Conservation (phyloP, 1,140 invertebrate genomes). For the Probaryconus sp. region DNA sequence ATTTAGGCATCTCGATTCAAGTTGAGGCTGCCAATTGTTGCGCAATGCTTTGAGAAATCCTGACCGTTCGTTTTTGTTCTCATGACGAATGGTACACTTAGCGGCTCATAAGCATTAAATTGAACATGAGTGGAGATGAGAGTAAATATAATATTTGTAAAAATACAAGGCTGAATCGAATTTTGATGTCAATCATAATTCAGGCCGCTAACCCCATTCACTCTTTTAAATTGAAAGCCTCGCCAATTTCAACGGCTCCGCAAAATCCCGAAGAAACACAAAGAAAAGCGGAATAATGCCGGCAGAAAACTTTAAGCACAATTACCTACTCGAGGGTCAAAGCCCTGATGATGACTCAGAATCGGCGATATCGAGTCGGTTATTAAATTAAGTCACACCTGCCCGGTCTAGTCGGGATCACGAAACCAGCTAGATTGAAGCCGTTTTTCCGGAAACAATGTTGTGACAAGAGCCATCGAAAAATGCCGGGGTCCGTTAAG, state of each 20-base stretch:
- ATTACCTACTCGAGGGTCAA: constrained; percentile 54
- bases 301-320: constrained; percentile 35
- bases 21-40: constrained; percentile 12
- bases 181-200: constrained; percentile 44
- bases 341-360: constrained; percentile 45
- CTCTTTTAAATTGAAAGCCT: constrained; percentile 11
- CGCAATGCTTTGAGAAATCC: constrained; percentile 3
- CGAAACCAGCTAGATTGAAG: constrained; percentile 48
- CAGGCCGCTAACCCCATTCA: constrained; percentile 30
- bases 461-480: constrained; percentile 75
- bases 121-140: no score
- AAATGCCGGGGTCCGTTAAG: constrained; percentile 48
- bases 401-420: constrained; percentile 20
- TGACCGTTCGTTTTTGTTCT: constrained; percentile 8
- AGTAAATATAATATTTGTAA: no score
- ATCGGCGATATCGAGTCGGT: constrained; percentile 55
- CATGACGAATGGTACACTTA: neutral
- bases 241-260: constrained; percentile 22
- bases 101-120: constrained; percentile 14
- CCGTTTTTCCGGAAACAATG: constrained; percentile 77
- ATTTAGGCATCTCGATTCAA: neutral
- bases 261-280: constrained; percentile 43
- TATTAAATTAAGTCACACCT: constrained; percentile 69
- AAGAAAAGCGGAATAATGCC: constrained; percentile 38
- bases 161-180: constrained; percentile 12